Percentiles rank a stretch among this genome's conserved stretches.
phyloP scores from a whole-genome alignment of 1,140 invertebrate species.

The Bombus polaris region DNA sequence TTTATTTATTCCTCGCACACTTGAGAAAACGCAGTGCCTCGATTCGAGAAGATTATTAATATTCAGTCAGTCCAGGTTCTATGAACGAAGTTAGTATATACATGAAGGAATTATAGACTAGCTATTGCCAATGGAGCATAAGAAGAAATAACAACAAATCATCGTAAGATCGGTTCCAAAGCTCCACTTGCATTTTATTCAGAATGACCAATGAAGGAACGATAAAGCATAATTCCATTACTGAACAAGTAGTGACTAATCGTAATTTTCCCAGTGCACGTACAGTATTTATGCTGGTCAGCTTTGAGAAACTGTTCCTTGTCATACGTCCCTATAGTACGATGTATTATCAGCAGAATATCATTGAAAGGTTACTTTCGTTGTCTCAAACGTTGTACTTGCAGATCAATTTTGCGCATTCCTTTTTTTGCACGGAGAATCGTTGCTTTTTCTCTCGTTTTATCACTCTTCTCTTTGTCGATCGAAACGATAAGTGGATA shows the following conservation, averaged over 20 bases:
- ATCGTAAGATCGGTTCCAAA: not conserved
- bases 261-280: not conserved
- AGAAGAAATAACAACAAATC: not conserved
- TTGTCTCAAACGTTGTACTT: not conserved
- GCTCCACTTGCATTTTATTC: not conserved
- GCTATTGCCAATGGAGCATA: not conserved
- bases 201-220: not conserved
- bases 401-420: not conserved
- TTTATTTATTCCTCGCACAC: slow-evolving; percentile 10
- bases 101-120: not conserved
- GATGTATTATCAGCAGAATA: not conserved
- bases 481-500: not conserved
- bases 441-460: not conserved
- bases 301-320: not conserved
- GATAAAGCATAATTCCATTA: not conserved
- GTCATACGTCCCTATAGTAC: not conserved
- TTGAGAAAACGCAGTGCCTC: slow-evolving; percentile 17
- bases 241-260: not conserved
- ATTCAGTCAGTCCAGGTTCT: slow-evolving; percentile 18
- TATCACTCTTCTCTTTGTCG: not conserved
- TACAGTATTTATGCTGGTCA: not conserved
- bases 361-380: not conserved
- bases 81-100: too few species aligned
- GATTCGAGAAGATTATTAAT: not conserved
- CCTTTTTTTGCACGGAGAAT: not conserved